Conservation (phyloP, 2,888 invertebrate genomes). For the Sinotaia quadrata region DNA sequence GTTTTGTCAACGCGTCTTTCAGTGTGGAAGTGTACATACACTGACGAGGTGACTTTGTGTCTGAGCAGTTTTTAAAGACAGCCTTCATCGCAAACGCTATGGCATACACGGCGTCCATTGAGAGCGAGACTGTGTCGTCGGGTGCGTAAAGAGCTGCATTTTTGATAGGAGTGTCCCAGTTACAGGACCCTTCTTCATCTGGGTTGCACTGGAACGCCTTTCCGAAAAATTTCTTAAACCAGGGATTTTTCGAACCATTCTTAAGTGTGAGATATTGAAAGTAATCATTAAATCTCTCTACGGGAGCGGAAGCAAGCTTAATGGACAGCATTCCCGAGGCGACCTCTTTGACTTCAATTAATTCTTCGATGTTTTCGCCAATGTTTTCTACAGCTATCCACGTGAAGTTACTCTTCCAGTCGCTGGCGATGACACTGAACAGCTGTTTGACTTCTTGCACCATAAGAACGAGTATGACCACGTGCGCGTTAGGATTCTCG, state of each 20-base stretch:
- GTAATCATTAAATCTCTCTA: constrained; percentile 15
- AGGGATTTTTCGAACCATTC: constrained; percentile 14
- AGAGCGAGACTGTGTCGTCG: constrained; percentile 3
- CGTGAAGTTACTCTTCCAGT: not conserved
- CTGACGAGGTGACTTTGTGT: not conserved
- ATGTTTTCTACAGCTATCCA: constrained; percentile 17
- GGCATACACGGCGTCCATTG: constrained; percentile 8
- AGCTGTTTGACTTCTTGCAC: not conserved
- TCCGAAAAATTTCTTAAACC: constrained; percentile 24
- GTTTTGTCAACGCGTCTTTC: not conserved
- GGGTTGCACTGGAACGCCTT: not conserved
- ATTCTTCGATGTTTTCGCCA: not conserved
- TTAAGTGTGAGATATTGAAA: constrained; percentile 7
- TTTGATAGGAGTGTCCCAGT: not conserved
- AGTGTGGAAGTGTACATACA: not conserved
- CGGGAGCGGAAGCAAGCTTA: constrained; percentile 7
- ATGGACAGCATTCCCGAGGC: not conserved
- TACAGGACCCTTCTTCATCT: not conserved
- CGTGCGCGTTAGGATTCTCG: not conserved
- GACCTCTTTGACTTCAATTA: not conserved
- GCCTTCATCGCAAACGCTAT: not conserved
- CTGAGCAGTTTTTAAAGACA: constrained; percentile 3
- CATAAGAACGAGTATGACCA: constrained; percentile 8
- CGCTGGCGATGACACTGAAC: not conserved
- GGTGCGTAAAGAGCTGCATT: not conserved